phyloP scores from a whole-genome alignment of 2,113 vertebrate genomes.

The Deroptyus accipitrinus region DNA sequence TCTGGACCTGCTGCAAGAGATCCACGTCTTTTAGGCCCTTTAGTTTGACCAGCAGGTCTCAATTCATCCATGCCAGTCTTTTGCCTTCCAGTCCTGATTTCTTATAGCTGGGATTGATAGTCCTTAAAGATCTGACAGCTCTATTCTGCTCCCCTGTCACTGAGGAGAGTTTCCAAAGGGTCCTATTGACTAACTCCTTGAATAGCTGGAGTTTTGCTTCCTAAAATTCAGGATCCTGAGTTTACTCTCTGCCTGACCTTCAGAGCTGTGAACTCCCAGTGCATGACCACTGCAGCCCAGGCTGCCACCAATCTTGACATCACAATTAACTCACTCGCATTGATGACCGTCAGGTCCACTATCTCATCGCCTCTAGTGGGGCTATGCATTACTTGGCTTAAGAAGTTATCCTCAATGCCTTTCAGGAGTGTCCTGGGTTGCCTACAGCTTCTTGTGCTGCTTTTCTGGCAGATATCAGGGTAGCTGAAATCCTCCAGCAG shows the following conservation, averaged over 20 bases:
- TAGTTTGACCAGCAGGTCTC: neutral
- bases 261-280: neutral
- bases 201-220: neutral
- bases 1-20: neutral
- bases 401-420: neutral
- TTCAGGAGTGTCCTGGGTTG: neutral
- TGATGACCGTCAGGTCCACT: neutral
- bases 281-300: neutral
- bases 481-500: neutral
- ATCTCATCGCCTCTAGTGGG: neutral
- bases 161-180: neutral
- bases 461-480: neutral
- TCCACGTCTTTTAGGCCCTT: neutral
- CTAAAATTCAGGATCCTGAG: neutral
- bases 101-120: neutral
- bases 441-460: neutral
- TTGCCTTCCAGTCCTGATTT: neutral
- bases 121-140: neutral
- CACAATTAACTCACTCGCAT: neutral
- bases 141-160: neutral
- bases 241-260: neutral
- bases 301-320: neutral
- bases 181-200: neutral
- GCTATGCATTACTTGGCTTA: neutral
- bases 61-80: fast-evolving